These are phyloP conservation scores for Turritopsis dohrnii DNA, from an alignment of 30 jellyfish, hydroid and myxozoan species.

Conservation along the genomic window DNA sequence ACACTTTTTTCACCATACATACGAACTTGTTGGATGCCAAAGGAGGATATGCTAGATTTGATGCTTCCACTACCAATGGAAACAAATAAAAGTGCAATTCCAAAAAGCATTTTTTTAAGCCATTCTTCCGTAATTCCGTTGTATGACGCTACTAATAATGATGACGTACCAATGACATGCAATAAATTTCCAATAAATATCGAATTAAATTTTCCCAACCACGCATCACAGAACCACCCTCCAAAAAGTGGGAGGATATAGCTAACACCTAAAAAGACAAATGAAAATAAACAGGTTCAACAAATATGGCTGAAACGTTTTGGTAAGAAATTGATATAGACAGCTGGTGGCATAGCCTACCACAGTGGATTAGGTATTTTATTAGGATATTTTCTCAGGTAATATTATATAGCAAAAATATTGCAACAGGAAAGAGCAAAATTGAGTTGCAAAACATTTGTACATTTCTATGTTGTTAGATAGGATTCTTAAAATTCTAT, in stretches of 20 bases:
- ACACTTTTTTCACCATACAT: constrained; percentile 63
- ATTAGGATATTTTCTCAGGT: too few species aligned
- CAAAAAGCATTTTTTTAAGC: constrained; percentile 49
- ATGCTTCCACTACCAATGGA: constrained; percentile 93
- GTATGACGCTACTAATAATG: constrained; percentile 50
- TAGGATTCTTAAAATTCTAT: too few species aligned
- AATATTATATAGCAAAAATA: too few species aligned
- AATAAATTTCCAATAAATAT: constrained; percentile 54
- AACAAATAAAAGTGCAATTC: constrained; percentile 49
- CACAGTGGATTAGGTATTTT: too few species aligned
- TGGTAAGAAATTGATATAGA: too few species aligned
- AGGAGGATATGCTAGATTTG: constrained; percentile 79
- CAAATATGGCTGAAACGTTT: too few species aligned
- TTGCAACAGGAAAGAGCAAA: too few species aligned
- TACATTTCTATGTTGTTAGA: too few species aligned
- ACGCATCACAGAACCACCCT: constrained; percentile 85
- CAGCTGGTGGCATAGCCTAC: too few species aligned
- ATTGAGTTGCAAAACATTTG: too few species aligned
- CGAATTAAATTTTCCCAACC: constrained; percentile 69
- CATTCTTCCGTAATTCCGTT: too few species aligned
- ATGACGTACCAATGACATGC: constrained; percentile 69
- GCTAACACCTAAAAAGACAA: constrained; percentile 57
- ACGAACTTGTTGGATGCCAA: constrained; percentile 83
- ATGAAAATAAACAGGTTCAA: not conserved
- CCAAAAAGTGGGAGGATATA: constrained; percentile 79